Conservation (phyloP, 2,888 invertebrate genomes). For the Hipparchia sbordonii region DNA sequence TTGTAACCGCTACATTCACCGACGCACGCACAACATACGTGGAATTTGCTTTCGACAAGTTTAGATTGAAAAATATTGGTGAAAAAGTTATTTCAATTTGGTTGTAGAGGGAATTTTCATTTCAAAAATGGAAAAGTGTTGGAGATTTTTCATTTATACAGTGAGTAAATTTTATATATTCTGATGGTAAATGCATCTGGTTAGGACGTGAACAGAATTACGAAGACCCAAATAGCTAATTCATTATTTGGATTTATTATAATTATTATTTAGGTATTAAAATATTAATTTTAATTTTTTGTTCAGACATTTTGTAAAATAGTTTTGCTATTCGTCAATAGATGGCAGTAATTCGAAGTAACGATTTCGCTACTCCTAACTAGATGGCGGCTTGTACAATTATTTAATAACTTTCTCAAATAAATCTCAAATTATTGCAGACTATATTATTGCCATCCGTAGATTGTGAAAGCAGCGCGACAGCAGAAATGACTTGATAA, state of each 20-base stretch:
- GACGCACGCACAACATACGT: constrained; percentile 47
- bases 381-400: constrained; percentile 16
- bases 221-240: no score
- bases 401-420: not conserved
- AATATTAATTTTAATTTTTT: no score
- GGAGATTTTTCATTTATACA: constrained; percentile 47
- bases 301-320: not conserved
- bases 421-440: no score
- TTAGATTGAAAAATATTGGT: constrained; percentile 23
- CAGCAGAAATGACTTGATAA: no score
- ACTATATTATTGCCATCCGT: no score
- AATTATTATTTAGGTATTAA: no score
- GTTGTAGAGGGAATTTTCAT: constrained; percentile 7
- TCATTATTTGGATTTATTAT: no score
- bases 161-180: constrained; percentile 43
- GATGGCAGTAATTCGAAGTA: constrained; percentile 32
- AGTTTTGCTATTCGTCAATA: constrained; percentile 33
- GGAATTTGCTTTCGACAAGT: constrained; percentile 9
- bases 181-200: not conserved
- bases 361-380: not conserved
- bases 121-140: constrained; percentile 48
- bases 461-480: no score
- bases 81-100: constrained; percentile 23
- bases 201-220: no score
- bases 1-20: constrained; percentile 47